A percentile compares a stretch with the other conserved stretches of the same genome.
phyloP scores from a whole-genome alignment of 2,113 vertebrate species.

The Hyla sarda region DNA sequence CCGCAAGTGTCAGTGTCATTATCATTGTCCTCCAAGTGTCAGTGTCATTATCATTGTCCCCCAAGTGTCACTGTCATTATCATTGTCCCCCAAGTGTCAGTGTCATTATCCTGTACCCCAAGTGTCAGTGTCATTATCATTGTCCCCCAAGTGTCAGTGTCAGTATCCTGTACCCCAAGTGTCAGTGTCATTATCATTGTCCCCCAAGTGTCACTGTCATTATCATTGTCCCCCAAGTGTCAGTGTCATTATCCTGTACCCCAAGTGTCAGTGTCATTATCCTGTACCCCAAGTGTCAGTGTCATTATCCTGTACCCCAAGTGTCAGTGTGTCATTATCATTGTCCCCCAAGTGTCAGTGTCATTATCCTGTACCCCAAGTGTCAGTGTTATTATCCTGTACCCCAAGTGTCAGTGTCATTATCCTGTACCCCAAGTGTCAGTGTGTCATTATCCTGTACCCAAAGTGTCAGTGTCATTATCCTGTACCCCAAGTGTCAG shows the following conservation, averaged over 20 bases:
- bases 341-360: not conserved
- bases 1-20: not conserved
- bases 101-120: not conserved
- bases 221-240: not conserved
- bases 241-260: not conserved
- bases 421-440: no score
- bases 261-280: not conserved
- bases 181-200: not conserved
- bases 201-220: not conserved
- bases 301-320: not conserved
- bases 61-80: not conserved
- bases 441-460: no score
- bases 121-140: no score
- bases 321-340: not conserved
- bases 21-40: not conserved
- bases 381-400: not conserved
- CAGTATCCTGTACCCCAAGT: not conserved
- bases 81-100: not conserved
- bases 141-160: not conserved
- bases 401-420: no score
- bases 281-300: not conserved
- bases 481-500: not conserved
- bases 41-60: not conserved
- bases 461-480: not conserved
- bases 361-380: not conserved